phyloP scores from a whole-genome alignment of 2,113 vertebrate genomes.

The Sapajus apella region DNA sequence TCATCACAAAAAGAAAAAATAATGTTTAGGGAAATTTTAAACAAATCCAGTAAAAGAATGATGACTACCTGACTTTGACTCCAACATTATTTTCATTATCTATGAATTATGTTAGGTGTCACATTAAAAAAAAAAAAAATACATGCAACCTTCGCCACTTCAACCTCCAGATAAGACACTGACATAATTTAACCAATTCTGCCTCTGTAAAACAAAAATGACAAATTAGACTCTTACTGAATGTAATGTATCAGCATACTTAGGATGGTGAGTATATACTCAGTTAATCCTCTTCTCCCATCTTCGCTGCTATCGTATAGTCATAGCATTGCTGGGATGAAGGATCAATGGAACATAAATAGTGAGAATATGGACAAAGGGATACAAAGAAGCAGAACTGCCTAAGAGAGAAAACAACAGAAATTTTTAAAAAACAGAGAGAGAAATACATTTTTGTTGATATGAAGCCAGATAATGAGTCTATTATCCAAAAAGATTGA shows the following conservation, averaged over 20 bases:
- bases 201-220: not conserved
- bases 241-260: not conserved
- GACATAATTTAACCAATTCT: not conserved
- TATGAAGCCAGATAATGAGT: not conserved
- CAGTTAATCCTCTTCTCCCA: not conserved
- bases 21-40: not conserved
- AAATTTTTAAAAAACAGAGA: not conserved
- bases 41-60: not conserved
- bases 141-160: not conserved
- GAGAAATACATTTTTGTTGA: not conserved
- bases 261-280: not conserved
- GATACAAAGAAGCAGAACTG: not conserved
- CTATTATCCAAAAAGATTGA: not conserved
- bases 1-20: not conserved
- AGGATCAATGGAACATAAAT: not conserved
- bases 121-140: not conserved
- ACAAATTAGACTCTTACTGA: not conserved
- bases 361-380: not conserved
- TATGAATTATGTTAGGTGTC: not conserved
- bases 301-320: not conserved
- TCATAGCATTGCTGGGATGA: not conserved
- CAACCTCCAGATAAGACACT: not conserved
- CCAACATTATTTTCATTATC: not conserved
- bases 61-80: not conserved
- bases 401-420: not conserved